Conservation (phyloP, 2,888 invertebrate species). For the Herminia tarsipennalis region DNA sequence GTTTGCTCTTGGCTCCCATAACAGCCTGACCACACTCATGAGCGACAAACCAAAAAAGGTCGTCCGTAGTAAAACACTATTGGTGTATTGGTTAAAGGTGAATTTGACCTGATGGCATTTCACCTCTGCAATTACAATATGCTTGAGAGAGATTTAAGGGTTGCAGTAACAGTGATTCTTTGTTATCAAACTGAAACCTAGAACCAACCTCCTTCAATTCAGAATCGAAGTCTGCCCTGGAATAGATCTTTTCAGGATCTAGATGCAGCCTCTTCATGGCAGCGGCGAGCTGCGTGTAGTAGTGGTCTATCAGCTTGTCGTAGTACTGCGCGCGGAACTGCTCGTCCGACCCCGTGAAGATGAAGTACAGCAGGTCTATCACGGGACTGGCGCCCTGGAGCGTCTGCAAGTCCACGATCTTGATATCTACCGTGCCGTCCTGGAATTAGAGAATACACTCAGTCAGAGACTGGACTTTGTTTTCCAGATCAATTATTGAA, state of each 20-base stretch:
- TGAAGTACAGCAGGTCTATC: slow-evolving; percentile 61
- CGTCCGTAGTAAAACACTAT: too few species aligned
- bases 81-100: too few species aligned
- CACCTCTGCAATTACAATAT: too few species aligned
- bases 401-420: slow-evolving; percentile 63
- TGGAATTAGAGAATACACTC: slow-evolving; percentile 42
- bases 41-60: too few species aligned
- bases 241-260: slow-evolving; percentile 50
- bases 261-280: slow-evolving; percentile 47
- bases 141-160: too few species aligned
- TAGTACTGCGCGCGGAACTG: slow-evolving; percentile 54
- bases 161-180: too few species aligned
- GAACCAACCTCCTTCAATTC: slow-evolving; percentile 54
- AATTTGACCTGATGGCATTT: too few species aligned
- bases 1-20: too few species aligned
- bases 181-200: too few species aligned
- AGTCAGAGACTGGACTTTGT: too few species aligned
- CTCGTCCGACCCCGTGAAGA: slow-evolving; percentile 60
- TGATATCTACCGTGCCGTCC: slow-evolving; percentile 45
- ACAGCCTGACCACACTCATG: too few species aligned
- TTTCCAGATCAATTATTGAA: too few species aligned
- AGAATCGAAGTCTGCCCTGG: slow-evolving; percentile 54
- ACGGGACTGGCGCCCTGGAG: slow-evolving; percentile 52
- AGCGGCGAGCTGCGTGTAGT: slow-evolving; percentile 45
- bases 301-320: slow-evolving; percentile 41